Percentiles rank a stretch among this genome's conserved stretches.
These are phyloP conservation scores for Pyralis farinalis DNA, from an alignment of 2,888 invertebrate genomes.

Conservation along the genomic window DNA sequence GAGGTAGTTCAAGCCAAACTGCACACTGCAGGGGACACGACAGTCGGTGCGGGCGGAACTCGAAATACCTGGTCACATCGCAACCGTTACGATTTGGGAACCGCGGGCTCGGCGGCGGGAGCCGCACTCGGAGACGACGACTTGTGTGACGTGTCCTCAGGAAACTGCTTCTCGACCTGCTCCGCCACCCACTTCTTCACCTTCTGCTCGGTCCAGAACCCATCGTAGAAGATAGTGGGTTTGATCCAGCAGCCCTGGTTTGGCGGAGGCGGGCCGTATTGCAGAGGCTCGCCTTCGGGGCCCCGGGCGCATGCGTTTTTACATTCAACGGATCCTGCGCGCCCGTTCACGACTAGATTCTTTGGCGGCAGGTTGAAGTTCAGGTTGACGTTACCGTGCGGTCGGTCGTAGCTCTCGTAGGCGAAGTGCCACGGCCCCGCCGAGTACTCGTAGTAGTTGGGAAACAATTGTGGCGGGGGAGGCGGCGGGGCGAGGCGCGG, in stretches of 20 bases:
- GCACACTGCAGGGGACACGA: too few relatives aligned
- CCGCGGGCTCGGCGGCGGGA: slow-evolving; percentile 20
- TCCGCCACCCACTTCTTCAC: slow-evolving; percentile 77
- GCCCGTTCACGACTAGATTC: slow-evolving; percentile 58
- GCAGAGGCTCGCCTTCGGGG: slow-evolving; percentile 40
- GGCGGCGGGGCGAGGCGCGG: slow-evolving; percentile 38
- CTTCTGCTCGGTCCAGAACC: slow-evolving; percentile 78
- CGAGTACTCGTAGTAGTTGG: slow-evolving; percentile 65
- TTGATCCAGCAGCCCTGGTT: slow-evolving; percentile 71
- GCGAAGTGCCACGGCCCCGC: slow-evolving; percentile 64
- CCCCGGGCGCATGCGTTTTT: slow-evolving; percentile 38
- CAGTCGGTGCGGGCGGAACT: too few relatives aligned
- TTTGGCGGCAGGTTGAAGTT: slow-evolving; percentile 70
- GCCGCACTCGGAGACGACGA: slow-evolving; percentile 32
- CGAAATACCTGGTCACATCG: neutral
- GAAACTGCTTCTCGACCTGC: slow-evolving; percentile 72
- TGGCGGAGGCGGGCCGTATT: slow-evolving; percentile 43
- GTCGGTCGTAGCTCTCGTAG: slow-evolving; percentile 59
- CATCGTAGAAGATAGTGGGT: slow-evolving; percentile 75
- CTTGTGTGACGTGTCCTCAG: slow-evolving; percentile 46
- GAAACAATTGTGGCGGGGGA: slow-evolving; percentile 39
- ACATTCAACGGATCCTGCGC: slow-evolving; percentile 45
- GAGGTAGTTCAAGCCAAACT: too few relatives aligned
- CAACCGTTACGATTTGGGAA: slow-evolving; percentile 26
- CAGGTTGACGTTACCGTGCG: slow-evolving; percentile 58